phyloP scores from a whole-genome alignment of 2,113 vertebrate species.

The Pelusios castaneus region DNA sequence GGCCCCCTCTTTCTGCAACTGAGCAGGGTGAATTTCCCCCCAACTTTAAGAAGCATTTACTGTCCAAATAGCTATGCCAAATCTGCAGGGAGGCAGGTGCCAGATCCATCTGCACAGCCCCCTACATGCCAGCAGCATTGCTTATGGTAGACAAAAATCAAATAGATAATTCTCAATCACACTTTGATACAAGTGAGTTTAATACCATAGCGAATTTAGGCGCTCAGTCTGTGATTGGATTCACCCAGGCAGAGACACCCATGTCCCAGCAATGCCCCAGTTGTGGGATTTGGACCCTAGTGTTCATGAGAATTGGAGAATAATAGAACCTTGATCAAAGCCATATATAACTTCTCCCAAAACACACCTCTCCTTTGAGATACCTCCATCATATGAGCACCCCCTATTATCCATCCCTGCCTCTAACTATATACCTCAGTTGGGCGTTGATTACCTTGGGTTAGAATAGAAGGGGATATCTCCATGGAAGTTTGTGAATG shows the following conservation, averaged over 20 bases:
- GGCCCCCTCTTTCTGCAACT: not conserved
- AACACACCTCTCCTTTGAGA: not conserved
- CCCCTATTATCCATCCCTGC: not conserved
- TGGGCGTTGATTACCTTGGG: not conserved
- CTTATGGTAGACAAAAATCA: not conserved
- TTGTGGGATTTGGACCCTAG: not conserved
- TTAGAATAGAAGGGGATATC: not conserved
- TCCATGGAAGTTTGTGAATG: not conserved
- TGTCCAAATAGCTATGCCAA: not conserved
- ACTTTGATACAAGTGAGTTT: not conserved
- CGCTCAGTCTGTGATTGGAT: not conserved
- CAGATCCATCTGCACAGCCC: no score
- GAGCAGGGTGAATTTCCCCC: not conserved
- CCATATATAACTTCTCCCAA: not conserved
- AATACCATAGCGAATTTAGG: not conserved
- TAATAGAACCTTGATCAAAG: not conserved
- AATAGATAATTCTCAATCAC: not conserved
- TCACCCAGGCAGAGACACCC: not conserved
- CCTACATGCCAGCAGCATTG: not conserved
- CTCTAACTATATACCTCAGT: not conserved
- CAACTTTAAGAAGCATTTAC: not conserved
- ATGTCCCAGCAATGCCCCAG: not conserved
- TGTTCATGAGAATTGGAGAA: not conserved
- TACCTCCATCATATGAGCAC: not conserved
- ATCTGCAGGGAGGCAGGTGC: no score